Evolutionary conservation across 1,140 invertebrate genomes (phyloP), one percentile per base, ranked within the genome.

Genomic region (Mylabris phalerata): DNA sequence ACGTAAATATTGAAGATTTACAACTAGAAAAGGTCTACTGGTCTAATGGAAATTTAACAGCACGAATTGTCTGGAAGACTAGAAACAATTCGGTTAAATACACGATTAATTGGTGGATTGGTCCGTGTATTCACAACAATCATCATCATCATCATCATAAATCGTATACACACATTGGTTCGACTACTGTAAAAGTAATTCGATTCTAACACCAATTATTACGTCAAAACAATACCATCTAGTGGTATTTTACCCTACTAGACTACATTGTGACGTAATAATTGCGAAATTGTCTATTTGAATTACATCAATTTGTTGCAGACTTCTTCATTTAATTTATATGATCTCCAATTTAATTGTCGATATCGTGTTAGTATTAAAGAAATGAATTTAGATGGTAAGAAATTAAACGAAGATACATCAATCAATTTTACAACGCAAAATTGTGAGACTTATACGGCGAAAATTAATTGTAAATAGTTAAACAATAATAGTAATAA

Each of bases 21-120:
- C 75, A 75, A 57, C 56, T 80, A 43, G 71, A 78, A 47, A 78
- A 77, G 66, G 68, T 80, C n/a, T 72, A 75, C 46, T 80, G 78
- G 78, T 71, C 73, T 42, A 75, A 77, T 52, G 71, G 75, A 54
- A 75, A 76, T 56, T 61, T 81, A 11, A 73, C 74, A 55, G 78
- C 78, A 0, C 75, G 71, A 62, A 75, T 81, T 50, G 65, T 73
- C 24, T 80, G 79, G 79, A 75, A 75, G 46, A 66, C 74, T 5
- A 60, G 43, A 19, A 62, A 58, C 11, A 52, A 49, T 9, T 42
- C 27, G 25, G 27, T 51, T 19, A 64, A 58, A 58, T 69, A 66
- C 51, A 66, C 60, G 9, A 61, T 71, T 3, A 67, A 59, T 9
- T 70, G 67, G 68, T 71, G 68, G 70, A 62, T 42, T 26, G 54